Percentiles rank a stretch among this genome's conserved stretches.
Conservation (phyloP, 2,888 invertebrate species). For the Himalopsyche japonica region DNA sequence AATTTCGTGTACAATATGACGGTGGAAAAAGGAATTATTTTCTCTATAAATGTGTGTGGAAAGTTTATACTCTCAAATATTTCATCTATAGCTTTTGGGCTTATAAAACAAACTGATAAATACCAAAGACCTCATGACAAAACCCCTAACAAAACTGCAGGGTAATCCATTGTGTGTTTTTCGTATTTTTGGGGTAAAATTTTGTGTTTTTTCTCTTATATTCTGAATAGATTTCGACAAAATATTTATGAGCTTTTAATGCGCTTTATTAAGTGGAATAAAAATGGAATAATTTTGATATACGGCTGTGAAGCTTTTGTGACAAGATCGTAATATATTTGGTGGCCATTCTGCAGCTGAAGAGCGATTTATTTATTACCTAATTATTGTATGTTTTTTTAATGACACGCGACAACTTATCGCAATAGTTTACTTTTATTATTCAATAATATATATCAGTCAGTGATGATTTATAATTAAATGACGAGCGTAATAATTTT, state of each 20-base stretch:
- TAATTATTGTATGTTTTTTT: conserved; percentile 2
- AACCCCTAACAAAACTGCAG: background rate
- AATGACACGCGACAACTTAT: background rate
- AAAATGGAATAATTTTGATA: background rate
- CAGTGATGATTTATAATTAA: too few species aligned
- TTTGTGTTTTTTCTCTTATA: background rate
- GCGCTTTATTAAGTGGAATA: conserved; percentile 32
- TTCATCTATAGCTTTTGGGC: background rate
- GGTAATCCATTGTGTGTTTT: background rate
- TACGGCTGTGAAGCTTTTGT: background rate
- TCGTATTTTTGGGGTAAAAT: background rate
- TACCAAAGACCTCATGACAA: background rate
- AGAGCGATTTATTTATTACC: background rate
- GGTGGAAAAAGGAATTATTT: too few species aligned
- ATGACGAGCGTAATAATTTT: too few species aligned
- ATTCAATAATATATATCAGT: too few species aligned
- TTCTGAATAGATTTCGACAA: background rate
- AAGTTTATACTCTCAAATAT: background rate
- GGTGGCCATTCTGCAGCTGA: background rate
- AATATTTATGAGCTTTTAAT: conserved; percentile 27
- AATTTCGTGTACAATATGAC: too few species aligned
- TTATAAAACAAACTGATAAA: background rate
- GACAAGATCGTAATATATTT: conserved; percentile 2
- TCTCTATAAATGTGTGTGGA: too few species aligned
- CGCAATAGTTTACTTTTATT: background rate